Evolutionary conservation across 2,113 vertebrate species (phyloP).

Genomic region (Cheirogaleus medius): DNA sequence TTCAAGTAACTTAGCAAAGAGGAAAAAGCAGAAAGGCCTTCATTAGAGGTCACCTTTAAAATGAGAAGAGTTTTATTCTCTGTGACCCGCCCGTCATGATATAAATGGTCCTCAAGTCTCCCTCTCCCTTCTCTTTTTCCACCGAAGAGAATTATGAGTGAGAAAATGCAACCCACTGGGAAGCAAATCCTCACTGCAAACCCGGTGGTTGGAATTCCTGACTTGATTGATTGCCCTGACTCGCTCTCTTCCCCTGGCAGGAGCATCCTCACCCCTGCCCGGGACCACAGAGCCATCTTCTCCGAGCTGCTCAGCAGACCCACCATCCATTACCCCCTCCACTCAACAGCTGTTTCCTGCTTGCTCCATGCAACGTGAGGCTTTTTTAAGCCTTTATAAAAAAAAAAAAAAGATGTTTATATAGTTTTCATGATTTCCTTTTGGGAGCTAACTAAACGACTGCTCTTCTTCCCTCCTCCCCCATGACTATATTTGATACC

Average conservation of each 20-base stretch:
- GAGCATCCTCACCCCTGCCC: slow-evolving; percentile 41
- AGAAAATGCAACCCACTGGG: slow-evolving; percentile 62
- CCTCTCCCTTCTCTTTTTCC: neutral
- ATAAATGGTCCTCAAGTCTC: neutral
- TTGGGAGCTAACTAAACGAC: neutral
- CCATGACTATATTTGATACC: neutral
- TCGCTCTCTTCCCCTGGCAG: slow-evolving; percentile 51
- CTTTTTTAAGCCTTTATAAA: neutral
- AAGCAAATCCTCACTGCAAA: slow-evolving; percentile 58
- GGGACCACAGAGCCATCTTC: slow-evolving; percentile 46
- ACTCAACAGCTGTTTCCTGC: slow-evolving; percentile 67
- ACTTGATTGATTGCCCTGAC: slow-evolving; percentile 69
- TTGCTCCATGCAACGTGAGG: neutral
- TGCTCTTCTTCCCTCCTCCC: neutral
- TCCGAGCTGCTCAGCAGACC: neutral
- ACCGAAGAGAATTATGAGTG: slow-evolving; percentile 63
- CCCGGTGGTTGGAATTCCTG: slow-evolving; percentile 47
- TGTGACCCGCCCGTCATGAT: neutral
- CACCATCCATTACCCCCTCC: slow-evolving; percentile 61
- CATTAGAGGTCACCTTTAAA: neutral
- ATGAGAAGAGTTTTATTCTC: neutral
- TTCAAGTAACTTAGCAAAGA: neutral
- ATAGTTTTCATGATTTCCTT: slow-evolving; percentile 26
- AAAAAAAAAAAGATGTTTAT: neutral
- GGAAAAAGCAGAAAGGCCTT: neutral